Evolutionary conservation across 2,113 vertebrate species (phyloP).

Genomic region (Hoplias malabaricus): DNA sequence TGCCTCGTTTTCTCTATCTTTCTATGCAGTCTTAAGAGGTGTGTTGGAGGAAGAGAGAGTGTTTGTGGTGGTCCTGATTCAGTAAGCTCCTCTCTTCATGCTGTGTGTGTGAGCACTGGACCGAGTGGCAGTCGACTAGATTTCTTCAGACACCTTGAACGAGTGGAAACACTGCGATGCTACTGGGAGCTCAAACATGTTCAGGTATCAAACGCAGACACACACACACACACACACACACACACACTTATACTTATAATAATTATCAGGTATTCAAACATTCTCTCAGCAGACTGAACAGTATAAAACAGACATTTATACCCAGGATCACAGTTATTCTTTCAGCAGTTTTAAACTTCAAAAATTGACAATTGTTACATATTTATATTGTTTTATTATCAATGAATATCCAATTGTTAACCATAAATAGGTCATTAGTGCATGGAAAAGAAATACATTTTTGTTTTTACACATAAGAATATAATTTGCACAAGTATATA

Average conservation of each 20-base stretch:
- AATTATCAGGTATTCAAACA: background rate
- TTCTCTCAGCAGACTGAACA: background rate
- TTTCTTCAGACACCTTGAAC: conserved; percentile 80
- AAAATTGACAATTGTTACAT: no score
- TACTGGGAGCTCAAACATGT: conserved; percentile 82
- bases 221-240: background rate
- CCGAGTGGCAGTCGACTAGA: conserved; percentile 69
- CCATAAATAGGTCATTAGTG: no score
- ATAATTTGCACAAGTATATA: no score
- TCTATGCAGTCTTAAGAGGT: background rate
- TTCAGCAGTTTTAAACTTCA: no score
- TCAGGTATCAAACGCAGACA: conserved; percentile 55
- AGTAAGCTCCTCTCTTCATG: background rate
- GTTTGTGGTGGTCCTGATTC: background rate
- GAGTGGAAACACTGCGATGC: conserved; percentile 79
- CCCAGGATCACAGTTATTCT: no score
- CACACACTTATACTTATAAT: background rate
- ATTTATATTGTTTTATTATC: no score
- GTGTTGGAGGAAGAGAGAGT: conserved; percentile 6
- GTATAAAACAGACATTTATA: no score
- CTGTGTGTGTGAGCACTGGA: conserved; percentile 50
- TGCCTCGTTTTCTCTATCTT: background rate
- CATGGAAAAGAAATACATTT: no score
- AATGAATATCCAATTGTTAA: no score
- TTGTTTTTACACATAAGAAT: no score